A percentile compares a stretch with the other conserved stretches of the same genome.
phyloP scores from a whole-genome alignment of 1,140 invertebrate genomes.

The Hyles euphorbiae region DNA sequence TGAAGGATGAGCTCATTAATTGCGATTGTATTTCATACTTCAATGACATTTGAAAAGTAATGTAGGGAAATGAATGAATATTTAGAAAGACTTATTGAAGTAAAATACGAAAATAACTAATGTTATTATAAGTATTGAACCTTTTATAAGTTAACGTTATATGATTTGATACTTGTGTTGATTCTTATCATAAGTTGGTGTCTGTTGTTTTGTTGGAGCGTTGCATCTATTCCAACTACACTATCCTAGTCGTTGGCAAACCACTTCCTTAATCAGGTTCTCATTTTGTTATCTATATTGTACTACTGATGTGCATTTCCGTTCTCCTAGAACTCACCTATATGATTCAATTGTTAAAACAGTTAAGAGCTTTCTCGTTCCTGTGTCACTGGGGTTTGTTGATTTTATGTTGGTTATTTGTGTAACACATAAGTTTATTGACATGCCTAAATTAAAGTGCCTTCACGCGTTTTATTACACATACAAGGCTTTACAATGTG shows the following conservation, averaged over 20 bases:
- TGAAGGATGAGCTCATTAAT: slow-evolving; percentile 67
- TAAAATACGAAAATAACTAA: slow-evolving; percentile 73
- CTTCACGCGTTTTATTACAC: slow-evolving; percentile 53
- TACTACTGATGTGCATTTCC: no score
- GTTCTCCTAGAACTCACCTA: no score
- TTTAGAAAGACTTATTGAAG: slow-evolving; percentile 75
- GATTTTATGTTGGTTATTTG: no score
- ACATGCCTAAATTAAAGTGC: slow-evolving; percentile 59
- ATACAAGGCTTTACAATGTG: slow-evolving; percentile 7
- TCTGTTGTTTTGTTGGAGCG: slow-evolving; percentile 14
- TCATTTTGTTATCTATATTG: no score
- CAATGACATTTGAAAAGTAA: slow-evolving; percentile 70
- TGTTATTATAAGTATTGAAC: slow-evolving; percentile 66
- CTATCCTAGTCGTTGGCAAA: no score
- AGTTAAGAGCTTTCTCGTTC: no score
- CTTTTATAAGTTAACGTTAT: slow-evolving; percentile 51
- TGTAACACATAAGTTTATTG: background rate
- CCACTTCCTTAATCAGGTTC: no score
- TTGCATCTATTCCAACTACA: slow-evolving; percentile 3
- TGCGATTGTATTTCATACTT: slow-evolving; percentile 73
- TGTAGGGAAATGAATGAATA: slow-evolving; percentile 71
- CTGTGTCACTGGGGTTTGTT: no score
- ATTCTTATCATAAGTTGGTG: slow-evolving; percentile 18
- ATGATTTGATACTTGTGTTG: slow-evolving; percentile 38
- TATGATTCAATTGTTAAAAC: no score